Percentiles rank a stretch among this genome's conserved stretches.
phyloP scores from a whole-genome alignment of 2,888 invertebrate species.

The Drosophila ustulata region DNA sequence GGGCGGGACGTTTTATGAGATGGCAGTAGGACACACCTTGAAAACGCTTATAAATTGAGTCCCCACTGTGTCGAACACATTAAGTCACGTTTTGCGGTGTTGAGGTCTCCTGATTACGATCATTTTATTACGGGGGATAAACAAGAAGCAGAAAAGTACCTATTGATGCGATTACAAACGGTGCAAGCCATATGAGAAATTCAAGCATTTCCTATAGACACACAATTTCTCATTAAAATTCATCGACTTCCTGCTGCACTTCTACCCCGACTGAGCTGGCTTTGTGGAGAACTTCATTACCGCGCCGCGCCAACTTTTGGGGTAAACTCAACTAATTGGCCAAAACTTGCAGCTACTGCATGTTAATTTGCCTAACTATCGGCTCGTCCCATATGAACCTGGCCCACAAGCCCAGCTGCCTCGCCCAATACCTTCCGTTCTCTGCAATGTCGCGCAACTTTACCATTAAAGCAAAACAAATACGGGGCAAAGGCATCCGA shows the following conservation, averaged over 20 bases:
- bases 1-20: conserved; percentile 16
- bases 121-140: conserved; percentile 17
- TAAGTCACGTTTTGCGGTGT: conserved; percentile 62
- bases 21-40: conserved; percentile 64
- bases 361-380: conserved; percentile 72
- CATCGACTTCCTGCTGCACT: conserved; percentile 14
- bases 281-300: conserved; percentile 34
- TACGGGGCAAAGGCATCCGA: conserved; percentile 47
- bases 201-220: conserved; percentile 10
- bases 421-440: not conserved
- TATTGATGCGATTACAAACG: conserved; percentile 29
- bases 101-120: conserved; percentile 38
- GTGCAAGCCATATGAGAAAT: conserved; percentile 14
- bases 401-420: conserved; percentile 13
- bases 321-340: conserved; percentile 55
- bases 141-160: not conserved
- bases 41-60: conserved; percentile 55
- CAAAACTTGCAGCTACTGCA: conserved; percentile 69
- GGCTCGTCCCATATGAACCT: conserved; percentile 44
- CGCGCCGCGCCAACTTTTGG: conserved; percentile 36
- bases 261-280: not conserved
- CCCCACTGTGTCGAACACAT: conserved; percentile 50
- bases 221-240: conserved; percentile 43
- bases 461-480: conserved; percentile 61
- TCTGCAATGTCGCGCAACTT: conserved; percentile 29